Conservation (phyloP, 23 tunicate species). For the Halocynthia aurantium region DNA sequence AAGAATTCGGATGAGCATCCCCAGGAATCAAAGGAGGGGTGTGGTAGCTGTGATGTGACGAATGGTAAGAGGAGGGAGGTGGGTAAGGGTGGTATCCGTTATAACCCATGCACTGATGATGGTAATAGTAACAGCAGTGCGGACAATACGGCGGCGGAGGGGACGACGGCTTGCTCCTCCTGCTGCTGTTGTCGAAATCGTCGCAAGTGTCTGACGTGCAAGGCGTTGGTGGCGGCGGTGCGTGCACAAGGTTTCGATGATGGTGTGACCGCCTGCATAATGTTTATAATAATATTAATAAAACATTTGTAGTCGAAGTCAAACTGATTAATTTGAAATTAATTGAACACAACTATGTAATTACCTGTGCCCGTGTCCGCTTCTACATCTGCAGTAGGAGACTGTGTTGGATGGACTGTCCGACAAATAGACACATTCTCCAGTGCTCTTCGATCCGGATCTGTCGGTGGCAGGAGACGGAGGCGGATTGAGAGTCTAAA, state of each 20-base stretch:
- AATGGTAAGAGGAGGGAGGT: conserved; percentile 10
- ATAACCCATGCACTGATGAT: conserved; percentile 16
- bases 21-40: conserved; percentile 13
- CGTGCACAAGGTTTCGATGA: conserved; percentile 20
- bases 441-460: conserved; percentile 34
- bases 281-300: not conserved
- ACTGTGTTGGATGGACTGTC: conserved; percentile 22
- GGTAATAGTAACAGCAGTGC: conserved; percentile 44
- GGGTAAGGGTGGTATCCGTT: conserved; percentile 17
- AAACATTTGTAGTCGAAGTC: not conserved
- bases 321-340: not conserved
- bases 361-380: conserved; percentile 38
- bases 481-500: conserved; percentile 48
- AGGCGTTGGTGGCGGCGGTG: conserved; percentile 69
- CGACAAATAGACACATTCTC: conserved; percentile 27
- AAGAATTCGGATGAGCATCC: conserved; percentile 6
- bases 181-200: conserved; percentile 19
- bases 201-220: conserved; percentile 78
- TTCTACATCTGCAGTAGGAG: conserved; percentile 24
- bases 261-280: conserved; percentile 15
- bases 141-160: conserved; percentile 71
- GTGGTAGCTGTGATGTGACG: conserved; percentile 13
- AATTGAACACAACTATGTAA: not conserved
- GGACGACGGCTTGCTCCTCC: conserved; percentile 32
- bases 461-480: conserved; percentile 67